Evolutionary conservation across 2,888 invertebrate genomes (phyloP).

Genomic region (Argyra leucocephala): DNA sequence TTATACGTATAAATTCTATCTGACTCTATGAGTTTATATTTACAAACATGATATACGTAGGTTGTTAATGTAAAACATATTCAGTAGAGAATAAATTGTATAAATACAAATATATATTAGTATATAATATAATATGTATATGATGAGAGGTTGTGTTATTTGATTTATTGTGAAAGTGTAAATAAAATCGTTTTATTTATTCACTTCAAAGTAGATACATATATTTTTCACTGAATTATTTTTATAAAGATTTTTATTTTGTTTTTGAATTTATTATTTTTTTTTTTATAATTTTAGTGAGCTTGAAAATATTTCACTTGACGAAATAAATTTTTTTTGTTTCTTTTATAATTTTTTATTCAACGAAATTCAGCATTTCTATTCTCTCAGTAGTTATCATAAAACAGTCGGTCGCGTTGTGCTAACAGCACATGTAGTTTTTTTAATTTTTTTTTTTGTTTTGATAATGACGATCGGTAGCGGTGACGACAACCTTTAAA

Average conservation of each 20-base stretch:
- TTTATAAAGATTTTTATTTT: background rate
- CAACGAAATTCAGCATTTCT: constrained; percentile 3
- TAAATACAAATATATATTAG: background rate
- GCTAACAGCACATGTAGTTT: background rate
- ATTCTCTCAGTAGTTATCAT: background rate
- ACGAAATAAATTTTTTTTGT: background rate
- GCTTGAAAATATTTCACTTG: background rate
- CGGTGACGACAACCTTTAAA: too few species aligned
- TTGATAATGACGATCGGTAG: too few species aligned
- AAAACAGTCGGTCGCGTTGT: constrained; percentile 6
- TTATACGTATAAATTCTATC: too few species aligned
- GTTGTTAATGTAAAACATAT: too few species aligned
- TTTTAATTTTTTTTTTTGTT: background rate
- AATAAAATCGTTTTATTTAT: background rate
- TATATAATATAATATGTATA: background rate
- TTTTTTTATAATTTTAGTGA: background rate
- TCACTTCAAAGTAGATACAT: background rate
- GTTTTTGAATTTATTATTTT: too few species aligned
- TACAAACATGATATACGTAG: too few species aligned
- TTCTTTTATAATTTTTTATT: background rate
- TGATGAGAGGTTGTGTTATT: background rate
- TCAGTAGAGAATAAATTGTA: too few species aligned
- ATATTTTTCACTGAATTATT: background rate
- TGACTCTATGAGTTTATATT: too few species aligned
- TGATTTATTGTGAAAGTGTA: constrained; percentile 6